phyloP scores from a whole-genome alignment of 2,797 vertebrate genomes.

The Fratercula arctica region DNA sequence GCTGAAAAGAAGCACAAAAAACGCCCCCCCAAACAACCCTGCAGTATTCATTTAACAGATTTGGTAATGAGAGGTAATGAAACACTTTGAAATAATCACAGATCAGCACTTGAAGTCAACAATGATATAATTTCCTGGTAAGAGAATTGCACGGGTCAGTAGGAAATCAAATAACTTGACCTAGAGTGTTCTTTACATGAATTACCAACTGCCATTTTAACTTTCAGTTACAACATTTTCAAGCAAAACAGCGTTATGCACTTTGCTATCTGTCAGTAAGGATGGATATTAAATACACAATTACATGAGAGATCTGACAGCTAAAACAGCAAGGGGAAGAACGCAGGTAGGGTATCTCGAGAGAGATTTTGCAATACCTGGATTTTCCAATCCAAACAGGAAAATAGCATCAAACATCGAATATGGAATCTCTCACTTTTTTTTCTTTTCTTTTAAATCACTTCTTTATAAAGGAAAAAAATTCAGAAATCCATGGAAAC shows the following conservation, averaged over 20 bases:
- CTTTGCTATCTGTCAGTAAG: conserved; percentile 62
- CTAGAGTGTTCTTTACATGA: conserved; percentile 75
- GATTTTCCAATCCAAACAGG: neutral
- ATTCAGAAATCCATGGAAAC: neutral
- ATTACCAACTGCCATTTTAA: conserved; percentile 73
- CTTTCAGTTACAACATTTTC: conserved; percentile 72
- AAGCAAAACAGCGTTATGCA: conserved; percentile 64
- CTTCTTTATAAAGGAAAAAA: neutral
- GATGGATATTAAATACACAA: conserved; percentile 67
- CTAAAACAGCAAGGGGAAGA: conserved; percentile 51
- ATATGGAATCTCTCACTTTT: neutral
- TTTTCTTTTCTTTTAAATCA: neutral
- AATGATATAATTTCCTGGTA: conserved; percentile 81
- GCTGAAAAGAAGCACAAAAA: conserved; percentile 78
- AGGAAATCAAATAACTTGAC: conserved; percentile 78
- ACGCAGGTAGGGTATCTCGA: neutral
- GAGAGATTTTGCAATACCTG: neutral
- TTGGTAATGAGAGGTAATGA: conserved; percentile 79
- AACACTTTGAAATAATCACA: conserved; percentile 78
- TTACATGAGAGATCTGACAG: conserved; percentile 39
- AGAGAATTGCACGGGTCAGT: conserved; percentile 77
- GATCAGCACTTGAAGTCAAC: conserved; percentile 80
- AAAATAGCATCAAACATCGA: neutral
- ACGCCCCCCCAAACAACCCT: conserved; percentile 36
- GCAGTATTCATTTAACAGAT: conserved; percentile 79